phyloP scores from a whole-genome alignment of 2,113 vertebrate species.

The Syngnathoides biaculeatus region DNA sequence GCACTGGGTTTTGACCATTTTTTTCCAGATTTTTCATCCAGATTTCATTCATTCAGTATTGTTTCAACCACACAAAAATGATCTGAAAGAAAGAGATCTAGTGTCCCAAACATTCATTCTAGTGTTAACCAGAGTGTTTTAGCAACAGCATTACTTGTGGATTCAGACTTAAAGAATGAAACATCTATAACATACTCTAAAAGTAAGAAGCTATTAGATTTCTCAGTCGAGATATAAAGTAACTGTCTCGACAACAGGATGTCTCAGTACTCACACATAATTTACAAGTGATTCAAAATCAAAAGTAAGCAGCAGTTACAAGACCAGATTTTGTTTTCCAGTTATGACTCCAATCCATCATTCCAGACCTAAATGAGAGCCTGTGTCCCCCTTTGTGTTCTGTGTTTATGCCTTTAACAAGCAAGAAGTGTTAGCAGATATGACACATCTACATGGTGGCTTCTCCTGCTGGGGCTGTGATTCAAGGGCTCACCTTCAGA shows the following conservation, averaged over 20 bases:
- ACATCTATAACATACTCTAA: neutral
- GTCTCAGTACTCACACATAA: neutral
- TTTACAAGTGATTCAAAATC: neutral
- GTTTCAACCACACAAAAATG: neutral
- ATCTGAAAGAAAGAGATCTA: neutral
- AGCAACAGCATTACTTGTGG: neutral
- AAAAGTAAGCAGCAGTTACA: neutral
- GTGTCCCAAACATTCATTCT: neutral
- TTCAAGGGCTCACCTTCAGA: conserved; percentile 36
- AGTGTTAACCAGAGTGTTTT: neutral
- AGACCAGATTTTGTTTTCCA: neutral
- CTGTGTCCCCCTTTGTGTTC: neutral
- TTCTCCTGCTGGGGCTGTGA: conserved; percentile 1
- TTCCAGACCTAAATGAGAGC: neutral
- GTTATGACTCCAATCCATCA: neutral
- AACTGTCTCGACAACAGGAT: neutral
- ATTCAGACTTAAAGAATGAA: neutral
- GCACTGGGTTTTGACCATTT: neutral
- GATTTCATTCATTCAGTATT: too few relatives aligned
- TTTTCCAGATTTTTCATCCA: neutral
- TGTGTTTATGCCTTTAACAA: conserved; percentile 1
- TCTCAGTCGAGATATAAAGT: neutral
- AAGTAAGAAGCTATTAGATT: neutral
- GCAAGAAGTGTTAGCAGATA: conserved; percentile 15
- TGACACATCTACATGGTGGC: conserved; percentile 26